phyloP scores from a whole-genome alignment of 1,140 invertebrate species.

The Drosophila sucinea region DNA sequence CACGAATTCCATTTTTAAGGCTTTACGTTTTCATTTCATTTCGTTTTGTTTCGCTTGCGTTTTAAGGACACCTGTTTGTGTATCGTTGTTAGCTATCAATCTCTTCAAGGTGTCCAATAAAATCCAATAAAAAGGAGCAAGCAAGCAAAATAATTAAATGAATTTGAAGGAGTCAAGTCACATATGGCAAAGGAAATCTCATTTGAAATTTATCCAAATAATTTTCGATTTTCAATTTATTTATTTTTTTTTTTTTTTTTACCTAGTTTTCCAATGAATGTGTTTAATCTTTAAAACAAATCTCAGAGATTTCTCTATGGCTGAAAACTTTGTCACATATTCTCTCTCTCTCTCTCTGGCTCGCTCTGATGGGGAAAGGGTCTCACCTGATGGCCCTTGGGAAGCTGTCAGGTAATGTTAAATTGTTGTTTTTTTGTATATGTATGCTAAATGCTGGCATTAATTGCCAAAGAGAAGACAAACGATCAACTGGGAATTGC shows the following conservation, averaged over 20 bases:
- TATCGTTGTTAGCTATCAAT: conserved; percentile 1
- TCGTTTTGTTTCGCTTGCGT: conserved; percentile 4
- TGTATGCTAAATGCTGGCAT: conserved; percentile 44
- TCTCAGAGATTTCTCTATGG: no score
- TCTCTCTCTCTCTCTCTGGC: no score
- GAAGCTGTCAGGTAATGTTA: conserved; percentile 39
- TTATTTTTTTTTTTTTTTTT: no score
- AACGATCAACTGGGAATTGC: conserved; percentile 44
- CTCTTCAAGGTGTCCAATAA: background rate
- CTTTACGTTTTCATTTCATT: conserved; percentile 27
- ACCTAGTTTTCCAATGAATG: no score
- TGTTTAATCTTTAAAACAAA: no score
- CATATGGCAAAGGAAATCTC: background rate
- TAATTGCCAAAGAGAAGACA: conserved; percentile 42
- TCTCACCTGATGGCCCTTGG: conserved; percentile 32
- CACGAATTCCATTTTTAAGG: conserved; percentile 65
- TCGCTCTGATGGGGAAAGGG: background rate
- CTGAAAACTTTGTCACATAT: no score
- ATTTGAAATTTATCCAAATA: no score
- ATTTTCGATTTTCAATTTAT: no score
- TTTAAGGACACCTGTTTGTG: conserved; percentile 48
- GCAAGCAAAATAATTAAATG: conserved; percentile 10
- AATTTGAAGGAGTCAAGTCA: background rate
- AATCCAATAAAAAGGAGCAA: background rate
- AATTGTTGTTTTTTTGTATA: conserved; percentile 5